Base-by-base conservation (phyloP, 2,888 invertebrate species). In the Heliconius sara region DNA sequence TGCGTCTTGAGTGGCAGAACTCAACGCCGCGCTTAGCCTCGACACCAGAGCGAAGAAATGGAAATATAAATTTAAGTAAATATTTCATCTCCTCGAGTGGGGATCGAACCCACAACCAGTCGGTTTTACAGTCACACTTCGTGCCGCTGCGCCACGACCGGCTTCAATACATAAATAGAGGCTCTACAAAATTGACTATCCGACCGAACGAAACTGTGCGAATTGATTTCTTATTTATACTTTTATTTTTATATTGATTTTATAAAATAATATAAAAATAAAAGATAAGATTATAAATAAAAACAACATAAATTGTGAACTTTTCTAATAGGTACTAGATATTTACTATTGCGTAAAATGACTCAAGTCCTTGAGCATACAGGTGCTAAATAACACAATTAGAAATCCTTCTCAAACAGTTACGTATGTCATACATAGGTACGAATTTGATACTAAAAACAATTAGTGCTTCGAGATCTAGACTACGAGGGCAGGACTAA, bases 301-400 rank as follows among this genome's bases (percentile, higher is more conserved):
- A 52, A 52, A 34, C 9, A 34, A 47, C 47, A 47, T 47, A 16
- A 47, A 47, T 47, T 47, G 47, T 10, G 7, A 10, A 1, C n/a
- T n/a, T n/a, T n/a, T n/a, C 3, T 60, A 60, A n/a, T 4, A 60
- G 7, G 3, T 60, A n/a, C 10, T 6, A 65, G 6, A 13, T 65
- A 65, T 43, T 65, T 65, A 27, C 13, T 39, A 65, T 65, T 30
- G 68, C 30, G 10, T 70, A 63, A 27, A 52, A 57, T 67, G 87
- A 87, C 84, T 76, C 86, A 82, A 83, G 85, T 85, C 91, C 91
- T 91, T 91, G 89, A 86, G 83, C 79, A 81, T 73, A 84, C 84
- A 86, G 84, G 85, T 84, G 89, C 90, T 92, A 91, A 92, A 85
- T 90, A 88, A 83, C 89, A 87, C 91, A 93, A 92, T 94, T 93